Base-by-base conservation (phyloP, 2,888 invertebrate species). In the Cephus pygmeus region DNA sequence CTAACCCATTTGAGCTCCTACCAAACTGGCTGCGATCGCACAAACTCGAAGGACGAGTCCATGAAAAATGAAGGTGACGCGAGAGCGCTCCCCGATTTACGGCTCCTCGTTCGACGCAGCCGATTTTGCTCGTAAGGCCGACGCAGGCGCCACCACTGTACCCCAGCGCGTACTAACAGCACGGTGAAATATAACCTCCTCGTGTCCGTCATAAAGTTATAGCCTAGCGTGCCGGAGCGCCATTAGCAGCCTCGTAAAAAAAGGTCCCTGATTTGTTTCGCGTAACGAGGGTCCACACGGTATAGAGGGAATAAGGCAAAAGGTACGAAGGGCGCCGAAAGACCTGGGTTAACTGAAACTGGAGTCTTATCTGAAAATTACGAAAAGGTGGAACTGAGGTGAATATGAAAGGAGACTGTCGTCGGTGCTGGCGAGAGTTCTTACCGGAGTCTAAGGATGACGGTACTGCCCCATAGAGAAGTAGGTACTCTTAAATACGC, bases 211-310 rank as follows among this genome's bases (percentile, higher is more conserved):
- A 56, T 77, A 76, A 35, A 78, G 71, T 73, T 35, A 40, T 31
- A 40, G 73, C 69, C 34, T 77, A 69, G 73, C 78, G 73, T 76
- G 76, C 34, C 73, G 76, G 75, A n/a, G 34, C 73, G 76, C 78
- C 78, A 73, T 78, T 73, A 78, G 78, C 56, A 69, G 69, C 35
- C 34, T 31, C 69, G 56, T 75, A 75, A 77, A 75, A 74, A 78
- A 76, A 78, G 74, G 73, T 76, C 71, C 36, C 78, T 78, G 78
- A 78, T 78, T 78, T 79, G 79, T 76, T 79, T 73, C 76, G 40
- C 73, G 69, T 73, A 76, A 73, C 79, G 74, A 74, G 74, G 74
- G 34, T 34, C 36, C 74, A 23, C 76, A 78, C 34, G 71, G 69
- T 68, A 68, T 35, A 74, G 71, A 78, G 71, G 40, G 36, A 69